These are phyloP conservation scores for Crossaster papposus DNA, from an alignment of 53 echinoderm and acorn worm genomes.

Conservation along the genomic window DNA sequence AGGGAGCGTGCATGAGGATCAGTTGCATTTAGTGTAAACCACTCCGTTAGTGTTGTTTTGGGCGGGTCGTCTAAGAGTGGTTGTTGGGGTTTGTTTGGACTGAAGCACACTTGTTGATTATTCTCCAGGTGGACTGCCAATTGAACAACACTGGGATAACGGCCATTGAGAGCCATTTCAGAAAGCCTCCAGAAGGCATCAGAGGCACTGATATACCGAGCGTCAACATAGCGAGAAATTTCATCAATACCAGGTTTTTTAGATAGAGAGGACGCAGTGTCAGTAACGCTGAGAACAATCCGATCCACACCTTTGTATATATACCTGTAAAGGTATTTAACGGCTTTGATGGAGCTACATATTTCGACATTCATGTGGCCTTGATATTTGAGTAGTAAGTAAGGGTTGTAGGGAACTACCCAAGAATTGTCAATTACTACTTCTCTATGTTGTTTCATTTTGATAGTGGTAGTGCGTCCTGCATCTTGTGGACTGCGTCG, in stretches of 20 bases:
- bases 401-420: conserved; percentile 64
- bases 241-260: conserved; percentile 18
- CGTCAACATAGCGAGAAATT: conserved; percentile 20
- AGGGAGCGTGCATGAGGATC: no score
- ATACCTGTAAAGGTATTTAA: conserved; percentile 63
- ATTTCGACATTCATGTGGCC: conserved; percentile 66
- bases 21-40: no score
- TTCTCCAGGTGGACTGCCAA: conserved; percentile 31
- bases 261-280: neutral
- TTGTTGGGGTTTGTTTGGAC: neutral
- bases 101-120: conserved; percentile 33
- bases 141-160: neutral
- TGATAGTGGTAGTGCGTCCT: neutral
- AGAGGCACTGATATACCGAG: conserved; percentile 31
- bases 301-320: conserved; percentile 50
- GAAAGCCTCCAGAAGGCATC: conserved; percentile 24
- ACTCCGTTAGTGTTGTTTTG: conserved; percentile 3
- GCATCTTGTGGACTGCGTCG: no score
- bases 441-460: neutral
- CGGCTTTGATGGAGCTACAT: conserved; percentile 45
- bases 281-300: neutral
- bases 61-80: conserved; percentile 2
- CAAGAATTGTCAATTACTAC: conserved; percentile 41
- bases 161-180: conserved; percentile 10
- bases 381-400: conserved; percentile 6